phyloP scores from a whole-genome alignment of 2,113 vertebrate genomes.

The Uria aalge region DNA sequence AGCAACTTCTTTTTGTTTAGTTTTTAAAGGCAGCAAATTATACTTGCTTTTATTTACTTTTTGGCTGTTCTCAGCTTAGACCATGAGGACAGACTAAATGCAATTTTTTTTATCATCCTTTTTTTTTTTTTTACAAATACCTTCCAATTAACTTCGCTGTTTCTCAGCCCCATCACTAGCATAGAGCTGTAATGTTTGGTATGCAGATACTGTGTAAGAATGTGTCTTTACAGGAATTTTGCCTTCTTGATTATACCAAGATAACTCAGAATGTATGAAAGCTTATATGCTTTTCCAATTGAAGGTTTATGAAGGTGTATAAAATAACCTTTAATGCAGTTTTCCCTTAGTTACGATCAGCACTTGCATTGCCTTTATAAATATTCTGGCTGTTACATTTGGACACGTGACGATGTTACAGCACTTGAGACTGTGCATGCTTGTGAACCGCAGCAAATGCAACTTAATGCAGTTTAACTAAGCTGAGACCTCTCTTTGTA shows the following conservation, averaged over 20 bases:
- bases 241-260: not conserved
- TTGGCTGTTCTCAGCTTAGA: not conserved
- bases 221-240: not conserved
- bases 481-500: not conserved
- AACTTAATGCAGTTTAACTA: not conserved
- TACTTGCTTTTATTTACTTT: not conserved
- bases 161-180: not conserved
- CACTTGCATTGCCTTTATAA: not conserved
- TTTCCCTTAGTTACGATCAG: not conserved
- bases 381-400: not conserved
- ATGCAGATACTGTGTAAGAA: not conserved
- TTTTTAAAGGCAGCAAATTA: not conserved
- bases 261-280: not conserved
- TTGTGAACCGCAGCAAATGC: not conserved
- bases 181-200: not conserved
- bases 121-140: not conserved
- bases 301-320: not conserved
- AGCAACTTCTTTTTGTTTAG: not conserved
- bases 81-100: not conserved
- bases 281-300: not conserved
- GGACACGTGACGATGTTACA: not conserved
- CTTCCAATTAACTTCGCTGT: not conserved
- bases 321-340: not conserved
- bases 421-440: not conserved
- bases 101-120: not conserved